Percentiles rank a stretch among this genome's conserved stretches.
These are phyloP conservation scores for Hypsopygia costalis DNA, from an alignment of 2,888 invertebrate species.

Conservation along the genomic window DNA sequence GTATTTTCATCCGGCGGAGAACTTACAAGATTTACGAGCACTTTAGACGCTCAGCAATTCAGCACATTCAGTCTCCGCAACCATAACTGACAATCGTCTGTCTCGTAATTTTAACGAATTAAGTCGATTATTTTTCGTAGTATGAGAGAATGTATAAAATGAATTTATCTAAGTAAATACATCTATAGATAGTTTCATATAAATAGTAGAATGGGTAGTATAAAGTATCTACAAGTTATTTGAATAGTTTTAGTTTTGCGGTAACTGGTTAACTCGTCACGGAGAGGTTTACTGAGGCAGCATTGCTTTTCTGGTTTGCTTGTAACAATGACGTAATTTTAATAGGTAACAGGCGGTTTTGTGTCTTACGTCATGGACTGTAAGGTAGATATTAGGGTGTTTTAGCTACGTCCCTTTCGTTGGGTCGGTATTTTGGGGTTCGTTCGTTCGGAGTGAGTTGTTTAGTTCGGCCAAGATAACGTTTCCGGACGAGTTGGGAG, in stretches of 20 bases:
- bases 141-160: slow-evolving; percentile 15
- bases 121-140: slow-evolving; percentile 45
- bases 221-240: slow-evolving; percentile 38
- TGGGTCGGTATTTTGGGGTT: slow-evolving; percentile 19
- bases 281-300: slow-evolving; percentile 53
- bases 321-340: slow-evolving; percentile 18
- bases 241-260: slow-evolving; percentile 63
- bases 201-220: neutral
- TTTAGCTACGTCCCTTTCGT: slow-evolving; percentile 23
- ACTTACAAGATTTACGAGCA: slow-evolving; percentile 68
- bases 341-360: slow-evolving; percentile 20
- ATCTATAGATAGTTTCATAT: slow-evolving; percentile 2
- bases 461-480: slow-evolving; percentile 68
- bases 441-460: slow-evolving; percentile 59
- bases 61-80: slow-evolving; percentile 64
- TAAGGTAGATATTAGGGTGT: slow-evolving; percentile 26
- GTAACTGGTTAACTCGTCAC: slow-evolving; percentile 60
- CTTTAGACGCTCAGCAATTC: slow-evolving; percentile 64
- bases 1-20: slow-evolving; percentile 66
- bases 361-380: slow-evolving; percentile 15
- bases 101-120: slow-evolving; percentile 65
- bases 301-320: slow-evolving; percentile 29
- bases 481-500: slow-evolving; percentile 55
- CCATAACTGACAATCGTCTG: slow-evolving; percentile 68
- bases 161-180: slow-evolving; percentile 5